Evolutionary conservation across 92 coral and sea anemone genomes (phyloP), one percentile per base, ranked within the genome.

Genomic region (Montipora capitata): DNA sequence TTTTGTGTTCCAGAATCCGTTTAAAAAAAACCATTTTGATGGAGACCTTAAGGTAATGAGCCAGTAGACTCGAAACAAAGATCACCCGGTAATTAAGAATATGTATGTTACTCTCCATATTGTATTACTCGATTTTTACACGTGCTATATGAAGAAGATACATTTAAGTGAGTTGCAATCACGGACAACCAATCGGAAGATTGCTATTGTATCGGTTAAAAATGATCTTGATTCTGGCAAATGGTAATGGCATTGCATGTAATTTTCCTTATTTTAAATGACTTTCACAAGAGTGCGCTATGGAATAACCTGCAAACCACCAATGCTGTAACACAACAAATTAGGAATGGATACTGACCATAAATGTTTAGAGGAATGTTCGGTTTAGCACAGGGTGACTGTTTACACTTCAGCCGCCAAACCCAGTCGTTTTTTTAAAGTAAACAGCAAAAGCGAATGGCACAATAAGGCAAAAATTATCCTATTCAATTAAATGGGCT

Each of bases 401-500:
- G 11, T 38, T 7, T 17, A 42, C 40, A 69, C 20, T 71, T 72
- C 48, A 43, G 1, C 11, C 45, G 72, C 2, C 72, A 17, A 72
- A 10, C 5, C 5, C 1, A 4, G 7, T 72, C 17, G 4, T 20
- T 57, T 44, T 44, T 83, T 42, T 13, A 58, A 14, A 12, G 27
- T 83, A 83, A 59, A 59, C 71, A 72, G 11, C 68, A 40, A 70
- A 41, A 72, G 44, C 72, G 18, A 72, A 44, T 20, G 58, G 27
- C 72, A 14, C 5, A 3, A 79, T 44, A 54, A 45, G 18, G 40
- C 38, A 27, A 27, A 45, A 42, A 58, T 20, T 72, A 42, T 72
- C 71, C 10, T 16, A 42, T 83, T 83, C 59, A 83, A 83, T 83
- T 83, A 83, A 72, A 62, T 72, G 80, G 18, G 9, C 62, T 27